Conservation (phyloP, 2,113 vertebrate species). For the Scophthalmus maximus region DNA sequence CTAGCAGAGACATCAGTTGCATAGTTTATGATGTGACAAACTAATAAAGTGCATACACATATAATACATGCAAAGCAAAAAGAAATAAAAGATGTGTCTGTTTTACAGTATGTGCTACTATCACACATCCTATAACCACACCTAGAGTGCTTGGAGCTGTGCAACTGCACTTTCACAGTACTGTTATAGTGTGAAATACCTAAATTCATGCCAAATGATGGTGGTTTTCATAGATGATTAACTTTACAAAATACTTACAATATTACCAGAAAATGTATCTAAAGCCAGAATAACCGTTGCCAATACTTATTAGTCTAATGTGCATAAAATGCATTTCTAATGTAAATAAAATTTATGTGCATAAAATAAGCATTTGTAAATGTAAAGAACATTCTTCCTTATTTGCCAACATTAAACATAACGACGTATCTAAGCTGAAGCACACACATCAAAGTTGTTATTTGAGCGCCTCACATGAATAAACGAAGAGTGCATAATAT, state of each 20-base stretch:
- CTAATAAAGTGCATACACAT: not conserved
- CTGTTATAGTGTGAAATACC: no score
- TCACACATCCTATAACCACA: constrained; percentile 14
- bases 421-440: not conserved
- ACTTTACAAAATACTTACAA: no score
- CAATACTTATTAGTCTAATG: not conserved
- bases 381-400: not conserved
- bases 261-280: no score
- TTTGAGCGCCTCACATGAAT: not conserved
- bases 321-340: not conserved
- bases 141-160: not conserved
- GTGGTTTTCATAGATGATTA: no score
- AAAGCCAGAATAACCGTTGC: not conserved
- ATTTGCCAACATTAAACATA: not conserved
- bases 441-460: not conserved
- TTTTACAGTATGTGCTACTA: not conserved
- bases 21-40: not conserved
- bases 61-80: not conserved
- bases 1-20: constrained; percentile 18
- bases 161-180: not conserved
- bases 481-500: not conserved
- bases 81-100: not conserved
- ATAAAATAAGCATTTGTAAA: not conserved
- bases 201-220: no score
- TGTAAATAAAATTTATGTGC: not conserved